Percentiles rank a stretch among this genome's conserved stretches.
phyloP scores from a whole-genome alignment of 1,140 invertebrate species.

The Heliconius nattereri region DNA sequence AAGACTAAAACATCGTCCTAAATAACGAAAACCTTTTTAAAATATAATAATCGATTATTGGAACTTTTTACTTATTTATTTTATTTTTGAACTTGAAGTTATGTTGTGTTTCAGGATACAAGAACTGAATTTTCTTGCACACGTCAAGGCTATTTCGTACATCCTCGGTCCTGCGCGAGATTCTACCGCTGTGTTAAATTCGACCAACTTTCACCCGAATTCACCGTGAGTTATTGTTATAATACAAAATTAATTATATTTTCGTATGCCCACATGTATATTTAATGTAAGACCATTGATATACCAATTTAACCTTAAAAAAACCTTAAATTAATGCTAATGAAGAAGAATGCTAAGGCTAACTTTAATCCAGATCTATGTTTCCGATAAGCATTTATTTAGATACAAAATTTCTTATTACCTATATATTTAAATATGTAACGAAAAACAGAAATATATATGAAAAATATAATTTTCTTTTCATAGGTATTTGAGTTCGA shows the following conservation, averaged over 20 bases:
- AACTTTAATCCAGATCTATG: too few species aligned
- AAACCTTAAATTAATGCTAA: too few species aligned
- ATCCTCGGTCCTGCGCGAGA: constrained; percentile 89
- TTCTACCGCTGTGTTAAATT: constrained; percentile 93
- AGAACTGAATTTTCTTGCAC: constrained; percentile 89
- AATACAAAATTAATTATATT: too few species aligned
- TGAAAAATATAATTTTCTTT: background rate
- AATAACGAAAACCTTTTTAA: background rate
- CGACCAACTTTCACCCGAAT: constrained; percentile 87
- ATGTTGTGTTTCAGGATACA: constrained; percentile 78
- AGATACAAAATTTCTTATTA: too few species aligned
- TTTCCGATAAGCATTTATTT: too few species aligned
- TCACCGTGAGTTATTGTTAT: constrained; percentile 75
- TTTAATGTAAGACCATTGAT: too few species aligned
- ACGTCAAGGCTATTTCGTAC: constrained; percentile 89
- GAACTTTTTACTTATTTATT: background rate
- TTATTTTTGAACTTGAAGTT: constrained; percentile 5
- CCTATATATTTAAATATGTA: too few species aligned
- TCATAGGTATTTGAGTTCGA: constrained; percentile 89
- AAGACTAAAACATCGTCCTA: background rate
- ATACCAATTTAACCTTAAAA: too few species aligned
- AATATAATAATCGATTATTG: too few species aligned
- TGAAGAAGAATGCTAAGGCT: too few species aligned
- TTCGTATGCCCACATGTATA: too few species aligned
- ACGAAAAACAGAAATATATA: background rate